Evolutionary conservation across 2,797 vertebrate genomes (phyloP), one percentile per base, ranked within the genome.

Genomic region (Pseudocheirus occidentalis): DNA sequence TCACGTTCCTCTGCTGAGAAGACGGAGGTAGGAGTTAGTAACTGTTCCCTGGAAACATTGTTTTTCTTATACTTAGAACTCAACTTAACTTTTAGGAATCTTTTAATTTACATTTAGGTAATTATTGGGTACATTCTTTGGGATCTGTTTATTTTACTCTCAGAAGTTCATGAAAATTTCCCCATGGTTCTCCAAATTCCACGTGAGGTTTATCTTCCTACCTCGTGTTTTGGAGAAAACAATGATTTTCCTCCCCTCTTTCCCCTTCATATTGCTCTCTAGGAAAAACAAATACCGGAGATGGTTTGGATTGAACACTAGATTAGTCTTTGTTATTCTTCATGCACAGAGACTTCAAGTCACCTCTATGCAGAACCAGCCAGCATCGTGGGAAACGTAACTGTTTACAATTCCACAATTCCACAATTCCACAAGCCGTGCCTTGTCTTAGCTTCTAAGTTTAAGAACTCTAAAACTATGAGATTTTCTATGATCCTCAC

Each of bases 321-420:
- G 62, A 93, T 55, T 2, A 55, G 9, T 91, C 93, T 95, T 95
- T 54, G 91, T 92, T 81, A 12, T 92, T 94, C 21, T 55, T 66
- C 55, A 10, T 3, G 31, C 46, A 40, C 24, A 31, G n/a, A 57
- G 50, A 81, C 92, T 46, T 27, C 52, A 92, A 73, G 28, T 95
- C n/a, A 94, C 58, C 28, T 95, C 9, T 27, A 73, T 2, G 91
- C 4, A 81, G 54, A 93, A 54, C 3, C 18, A 93, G 66, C 16
- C 89, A 94, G 90, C 91, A 81, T 73, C 16, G 5, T 1, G 27
- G 55, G 91, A 93, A 4, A 62, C 0, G 58, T n/a, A 3, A 34
- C 29, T 91, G 16, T 54, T 92, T 90, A 50, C 34, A 50, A 13
- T 54, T 95, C 14, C 66, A n/a, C 12, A 28, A n/a, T n/a, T n/a